These are phyloP conservation scores for Philopotamus ludificatus DNA, from an alignment of 1,140 invertebrate genomes.

Conservation along the genomic window DNA sequence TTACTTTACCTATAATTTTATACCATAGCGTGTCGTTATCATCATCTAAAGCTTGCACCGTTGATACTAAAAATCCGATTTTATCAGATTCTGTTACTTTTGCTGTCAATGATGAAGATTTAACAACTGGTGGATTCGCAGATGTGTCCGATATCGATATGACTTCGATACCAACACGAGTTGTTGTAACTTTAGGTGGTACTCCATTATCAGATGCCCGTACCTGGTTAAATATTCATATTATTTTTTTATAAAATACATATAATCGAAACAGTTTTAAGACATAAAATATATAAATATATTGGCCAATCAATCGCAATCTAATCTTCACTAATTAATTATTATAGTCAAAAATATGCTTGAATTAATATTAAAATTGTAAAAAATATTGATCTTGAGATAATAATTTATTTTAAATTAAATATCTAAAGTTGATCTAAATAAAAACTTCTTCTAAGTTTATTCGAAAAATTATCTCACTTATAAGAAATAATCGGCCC, in stretches of 20 bases:
- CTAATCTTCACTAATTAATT: no score
- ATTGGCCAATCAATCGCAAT: no score
- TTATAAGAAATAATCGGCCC: no score
- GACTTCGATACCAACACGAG: constrained; percentile 68
- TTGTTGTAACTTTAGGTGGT: constrained; percentile 64
- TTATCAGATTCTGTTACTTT: constrained; percentile 76
- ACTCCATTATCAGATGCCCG: constrained; percentile 73
- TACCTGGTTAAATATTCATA: constrained; percentile 55
- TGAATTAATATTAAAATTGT: no score
- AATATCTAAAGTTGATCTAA: no score
- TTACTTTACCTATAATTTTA: constrained; percentile 75
- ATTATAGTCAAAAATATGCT: no score
- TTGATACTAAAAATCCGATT: constrained; percentile 71
- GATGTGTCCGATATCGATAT: constrained; percentile 56
- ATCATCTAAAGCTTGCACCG: constrained; percentile 73
- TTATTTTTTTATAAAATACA: neutral
- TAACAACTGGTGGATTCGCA: constrained; percentile 63
- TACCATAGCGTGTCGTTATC: constrained; percentile 83
- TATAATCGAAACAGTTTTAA: no score
- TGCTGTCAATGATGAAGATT: constrained; percentile 60
- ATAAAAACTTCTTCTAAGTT: no score
- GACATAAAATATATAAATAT: no score
- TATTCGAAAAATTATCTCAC: no score
- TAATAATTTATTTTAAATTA: no score
- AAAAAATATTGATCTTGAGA: no score